phyloP scores from a whole-genome alignment of 2,888 invertebrate species.

The Mimumesa dahlbomi region DNA sequence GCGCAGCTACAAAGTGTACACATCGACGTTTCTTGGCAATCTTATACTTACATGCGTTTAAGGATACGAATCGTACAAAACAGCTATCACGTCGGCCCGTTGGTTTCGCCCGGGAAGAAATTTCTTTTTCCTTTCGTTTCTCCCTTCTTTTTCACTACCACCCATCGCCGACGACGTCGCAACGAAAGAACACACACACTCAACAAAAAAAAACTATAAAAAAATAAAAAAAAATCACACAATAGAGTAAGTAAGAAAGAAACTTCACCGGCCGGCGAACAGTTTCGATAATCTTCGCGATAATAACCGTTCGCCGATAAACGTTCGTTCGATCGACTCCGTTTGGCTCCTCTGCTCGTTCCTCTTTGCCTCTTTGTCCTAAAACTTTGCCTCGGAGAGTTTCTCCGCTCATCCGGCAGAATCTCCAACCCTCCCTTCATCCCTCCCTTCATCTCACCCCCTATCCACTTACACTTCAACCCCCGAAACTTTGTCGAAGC shows the following conservation, averaged over 20 bases:
- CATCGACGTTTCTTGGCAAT: conserved; percentile 63
- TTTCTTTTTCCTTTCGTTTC: neutral
- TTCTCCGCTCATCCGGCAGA: neutral
- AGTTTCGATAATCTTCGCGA: no score
- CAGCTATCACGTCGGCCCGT: conserved; percentile 66
- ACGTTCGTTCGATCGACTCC: conserved; percentile 1
- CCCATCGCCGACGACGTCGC: neutral
- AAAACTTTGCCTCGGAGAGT: neutral
- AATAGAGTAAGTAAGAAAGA: no score
- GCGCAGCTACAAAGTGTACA: conserved; percentile 49
- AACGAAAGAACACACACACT: no score
- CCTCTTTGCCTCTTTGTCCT: neutral
- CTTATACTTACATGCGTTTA: conserved; percentile 72
- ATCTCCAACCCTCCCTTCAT: no score
- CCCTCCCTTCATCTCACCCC: no score
- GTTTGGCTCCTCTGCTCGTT: neutral
- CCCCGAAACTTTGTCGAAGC: conserved; percentile 11
- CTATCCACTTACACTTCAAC: no score
- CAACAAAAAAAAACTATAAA: no score
- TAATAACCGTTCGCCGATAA: conserved; percentile 7
- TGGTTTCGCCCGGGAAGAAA: conserved; percentile 23
- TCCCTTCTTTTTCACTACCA: neutral
- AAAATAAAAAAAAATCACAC: no score
- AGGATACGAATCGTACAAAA: conserved; percentile 76
- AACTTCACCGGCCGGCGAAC: no score